A percentile compares a stretch with the other conserved stretches of the same genome.
These are phyloP conservation scores for Neocloeon triangulifer DNA, from an alignment of 1,140 invertebrate species.

Conservation along the genomic window DNA sequence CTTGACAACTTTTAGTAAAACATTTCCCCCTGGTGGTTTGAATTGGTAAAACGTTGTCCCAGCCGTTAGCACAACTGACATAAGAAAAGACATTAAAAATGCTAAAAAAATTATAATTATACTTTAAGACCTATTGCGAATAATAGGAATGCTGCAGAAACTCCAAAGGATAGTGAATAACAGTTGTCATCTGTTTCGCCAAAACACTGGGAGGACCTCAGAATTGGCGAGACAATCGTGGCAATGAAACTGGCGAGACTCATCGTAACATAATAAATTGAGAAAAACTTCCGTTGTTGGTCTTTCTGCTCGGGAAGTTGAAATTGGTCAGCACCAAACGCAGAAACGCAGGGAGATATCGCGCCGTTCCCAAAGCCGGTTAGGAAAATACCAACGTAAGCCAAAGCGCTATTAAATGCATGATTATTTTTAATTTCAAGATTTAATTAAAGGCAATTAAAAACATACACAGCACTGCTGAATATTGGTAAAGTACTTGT, in stretches of 20 bases:
- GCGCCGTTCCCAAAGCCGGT: slow-evolving; percentile 50
- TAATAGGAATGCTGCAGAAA: slow-evolving; percentile 43
- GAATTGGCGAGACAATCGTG: slow-evolving; percentile 45
- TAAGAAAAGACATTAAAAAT: no score
- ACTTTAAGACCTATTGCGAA: no score
- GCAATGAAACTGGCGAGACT: slow-evolving; percentile 54
- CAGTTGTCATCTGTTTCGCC: slow-evolving; percentile 46
- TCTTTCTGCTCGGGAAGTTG: slow-evolving; percentile 28
- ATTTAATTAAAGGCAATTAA: no score
- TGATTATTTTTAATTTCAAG: background rate
- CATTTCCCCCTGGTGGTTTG: slow-evolving; percentile 57
- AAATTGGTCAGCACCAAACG: slow-evolving; percentile 61
- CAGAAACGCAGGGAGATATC: slow-evolving; percentile 54
- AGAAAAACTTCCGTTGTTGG: slow-evolving; percentile 42
- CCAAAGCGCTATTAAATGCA: slow-evolving; percentile 14
- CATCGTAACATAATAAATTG: slow-evolving; percentile 58
- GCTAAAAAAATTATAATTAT: no score
- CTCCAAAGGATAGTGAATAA: slow-evolving; percentile 54
- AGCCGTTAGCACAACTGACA: no score
- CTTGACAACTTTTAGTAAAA: slow-evolving; percentile 60
- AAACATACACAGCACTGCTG: no score
- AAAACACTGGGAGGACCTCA: slow-evolving; percentile 45
- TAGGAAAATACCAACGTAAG: slow-evolving; percentile 29
- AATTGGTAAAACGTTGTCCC: slow-evolving; percentile 58
- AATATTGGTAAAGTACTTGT: slow-evolving; percentile 19